A percentile compares a stretch with the other conserved stretches of the same genome.
Evolutionary conservation across 2,888 invertebrate species (phyloP).

Genomic region (Parascotia fuliginaria): DNA sequence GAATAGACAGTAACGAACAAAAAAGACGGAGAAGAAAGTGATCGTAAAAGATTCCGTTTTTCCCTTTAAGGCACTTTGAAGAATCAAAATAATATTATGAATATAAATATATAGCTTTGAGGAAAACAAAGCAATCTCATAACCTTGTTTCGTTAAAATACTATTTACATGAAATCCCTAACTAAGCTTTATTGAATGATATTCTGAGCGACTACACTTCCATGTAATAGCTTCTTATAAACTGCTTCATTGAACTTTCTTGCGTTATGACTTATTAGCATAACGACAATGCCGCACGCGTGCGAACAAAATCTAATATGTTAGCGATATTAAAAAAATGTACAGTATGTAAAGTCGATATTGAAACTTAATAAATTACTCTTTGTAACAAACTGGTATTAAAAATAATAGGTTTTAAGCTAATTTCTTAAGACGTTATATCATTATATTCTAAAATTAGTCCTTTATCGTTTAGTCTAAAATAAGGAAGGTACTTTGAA

Average conservation of each 20-base stretch:
- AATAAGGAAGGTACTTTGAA: too few species aligned
- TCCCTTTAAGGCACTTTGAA: neutral
- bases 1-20: too few species aligned
- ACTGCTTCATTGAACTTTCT: conserved; percentile 11
- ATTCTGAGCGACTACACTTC: neutral
- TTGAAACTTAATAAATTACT: too few species aligned
- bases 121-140: neutral
- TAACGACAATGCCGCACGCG: neutral
- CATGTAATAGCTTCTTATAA: neutral
- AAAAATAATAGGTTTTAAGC: too few species aligned
- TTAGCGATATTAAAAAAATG: neutral
- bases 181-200: neutral
- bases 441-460: too few species aligned
- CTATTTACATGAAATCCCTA: neutral
- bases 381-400: too few species aligned
- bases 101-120: neutral
- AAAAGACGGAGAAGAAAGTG: too few species aligned
- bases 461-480: too few species aligned
- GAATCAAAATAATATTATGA: neutral
- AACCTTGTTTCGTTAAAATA: neutral
- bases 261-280: conserved; percentile 6
- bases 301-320: neutral
- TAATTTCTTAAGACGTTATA: too few species aligned
- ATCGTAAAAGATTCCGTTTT: too few species aligned
- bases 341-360: neutral